A percentile compares a stretch with the other conserved stretches of the same genome.
phyloP scores from a whole-genome alignment of 2,888 invertebrate genomes.

The Actias luna region DNA sequence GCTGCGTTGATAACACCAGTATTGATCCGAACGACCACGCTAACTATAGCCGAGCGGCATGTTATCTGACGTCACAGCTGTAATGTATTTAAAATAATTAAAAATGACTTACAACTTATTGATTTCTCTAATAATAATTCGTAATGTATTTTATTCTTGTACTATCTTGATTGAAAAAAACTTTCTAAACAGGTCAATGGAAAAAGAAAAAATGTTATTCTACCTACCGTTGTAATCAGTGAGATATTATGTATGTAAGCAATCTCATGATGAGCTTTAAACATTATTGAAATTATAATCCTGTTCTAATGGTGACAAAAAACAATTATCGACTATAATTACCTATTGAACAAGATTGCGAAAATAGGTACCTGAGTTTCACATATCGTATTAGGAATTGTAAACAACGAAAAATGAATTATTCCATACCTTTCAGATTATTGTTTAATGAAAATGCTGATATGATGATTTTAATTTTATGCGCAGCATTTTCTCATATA shows the following conservation, averaged over 20 bases:
- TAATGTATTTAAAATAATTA: constrained; percentile 29
- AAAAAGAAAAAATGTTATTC: background rate
- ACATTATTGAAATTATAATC: background rate
- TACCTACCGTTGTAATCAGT: background rate
- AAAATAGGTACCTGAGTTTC: too few relatives aligned
- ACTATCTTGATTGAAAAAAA: background rate
- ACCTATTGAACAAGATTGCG: too few relatives aligned
- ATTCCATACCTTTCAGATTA: too few relatives aligned
- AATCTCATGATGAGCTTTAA: background rate
- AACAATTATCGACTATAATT: too few relatives aligned
- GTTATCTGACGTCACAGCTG: constrained; percentile 51
- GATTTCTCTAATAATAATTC: background rate
- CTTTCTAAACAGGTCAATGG: background rate
- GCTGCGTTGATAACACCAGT: constrained; percentile 70
- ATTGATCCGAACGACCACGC: constrained; percentile 64
- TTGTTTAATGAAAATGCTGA: too few relatives aligned
- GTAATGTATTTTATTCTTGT: background rate
- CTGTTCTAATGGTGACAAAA: too few relatives aligned
- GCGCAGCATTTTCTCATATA: too few relatives aligned
- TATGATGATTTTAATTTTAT: too few relatives aligned
- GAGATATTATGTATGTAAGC: background rate
- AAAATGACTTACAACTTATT: constrained; percentile 14
- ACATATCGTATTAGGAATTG: too few relatives aligned
- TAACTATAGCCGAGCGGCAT: constrained; percentile 32
- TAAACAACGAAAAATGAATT: too few relatives aligned